These are phyloP conservation scores for Melinaea menophilus DNA, from an alignment of 2,888 invertebrate genomes.

Conservation along the genomic window DNA sequence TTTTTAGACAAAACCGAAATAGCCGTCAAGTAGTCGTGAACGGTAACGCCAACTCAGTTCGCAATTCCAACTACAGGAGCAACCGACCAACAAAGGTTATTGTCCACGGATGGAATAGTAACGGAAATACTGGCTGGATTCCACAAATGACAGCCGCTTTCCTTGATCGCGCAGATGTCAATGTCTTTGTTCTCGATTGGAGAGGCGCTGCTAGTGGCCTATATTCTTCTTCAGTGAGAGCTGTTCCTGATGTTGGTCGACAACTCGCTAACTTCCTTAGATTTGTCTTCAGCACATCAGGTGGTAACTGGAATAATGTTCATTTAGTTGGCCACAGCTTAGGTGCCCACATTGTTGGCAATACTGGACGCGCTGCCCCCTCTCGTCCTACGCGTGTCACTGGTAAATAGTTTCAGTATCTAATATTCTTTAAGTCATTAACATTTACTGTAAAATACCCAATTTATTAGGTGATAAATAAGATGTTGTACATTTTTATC, in stretches of 20 bases:
- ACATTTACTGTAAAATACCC: too few relatives aligned
- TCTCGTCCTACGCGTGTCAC: slow-evolving; percentile 47
- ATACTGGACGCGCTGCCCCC: slow-evolving; percentile 48
- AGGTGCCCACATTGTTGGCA: slow-evolving; percentile 67
- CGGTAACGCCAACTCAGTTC: slow-evolving; percentile 48
- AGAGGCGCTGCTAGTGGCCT: slow-evolving; percentile 40
- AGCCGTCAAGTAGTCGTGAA: slow-evolving; percentile 48
- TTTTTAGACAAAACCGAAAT: slow-evolving; percentile 32
- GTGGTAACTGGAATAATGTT: slow-evolving; percentile 58
- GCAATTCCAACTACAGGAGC: slow-evolving; percentile 46
- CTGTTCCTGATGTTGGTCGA: slow-evolving; percentile 55
- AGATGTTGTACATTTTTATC: background rate
- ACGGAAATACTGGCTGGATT: slow-evolving; percentile 48
- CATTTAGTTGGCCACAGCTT: slow-evolving; percentile 70
- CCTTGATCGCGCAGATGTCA: slow-evolving; percentile 49
- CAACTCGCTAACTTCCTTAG: slow-evolving; percentile 59
- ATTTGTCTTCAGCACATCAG: slow-evolving; percentile 56
- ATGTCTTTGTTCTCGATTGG: slow-evolving; percentile 69
- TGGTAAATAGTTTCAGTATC: slow-evolving; percentile 38
- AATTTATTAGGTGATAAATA: background rate
- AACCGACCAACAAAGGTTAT: slow-evolving; percentile 47
- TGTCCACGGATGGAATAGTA: slow-evolving; percentile 60
- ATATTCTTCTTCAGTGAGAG: slow-evolving; percentile 50
- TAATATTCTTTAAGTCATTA: too few relatives aligned
- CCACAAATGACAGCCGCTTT: slow-evolving; percentile 46